A percentile compares a stretch with the other conserved stretches of the same genome.
Evolutionary conservation across 2,888 invertebrate species (phyloP).

Genomic region (Drosophila neutralis): DNA sequence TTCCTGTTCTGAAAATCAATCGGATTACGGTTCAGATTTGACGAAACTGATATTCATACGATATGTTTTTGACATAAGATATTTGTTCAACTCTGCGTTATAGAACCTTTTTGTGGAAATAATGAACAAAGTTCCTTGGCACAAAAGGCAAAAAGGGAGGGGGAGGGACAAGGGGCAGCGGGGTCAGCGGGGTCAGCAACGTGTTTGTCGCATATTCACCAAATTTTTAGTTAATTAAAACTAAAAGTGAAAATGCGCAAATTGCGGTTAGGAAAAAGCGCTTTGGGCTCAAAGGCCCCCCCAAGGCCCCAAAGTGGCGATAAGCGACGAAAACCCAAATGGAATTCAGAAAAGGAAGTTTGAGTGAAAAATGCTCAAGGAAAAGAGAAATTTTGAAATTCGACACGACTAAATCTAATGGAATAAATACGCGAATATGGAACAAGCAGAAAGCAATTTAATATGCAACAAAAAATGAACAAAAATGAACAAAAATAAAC

Average conservation of each 20-base stretch:
- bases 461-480: constrained; percentile 55
- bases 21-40: neutral
- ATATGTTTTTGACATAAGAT: neutral
- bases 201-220: constrained; percentile 36
- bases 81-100: neutral
- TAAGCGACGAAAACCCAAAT: constrained; percentile 33
- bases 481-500: constrained; percentile 25
- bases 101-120: neutral
- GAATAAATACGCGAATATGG: constrained; percentile 37
- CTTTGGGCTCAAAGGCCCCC: constrained; percentile 34
- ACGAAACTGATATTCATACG: neutral
- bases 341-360: constrained; percentile 33
- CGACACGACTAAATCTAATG: constrained; percentile 15
- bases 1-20: neutral
- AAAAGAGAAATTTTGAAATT: constrained; percentile 43
- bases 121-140: neutral
- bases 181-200: too few species aligned
- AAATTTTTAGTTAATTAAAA: constrained; percentile 76
- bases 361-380: constrained; percentile 5
- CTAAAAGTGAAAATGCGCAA: constrained; percentile 78
- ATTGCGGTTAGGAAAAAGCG: constrained; percentile 74
- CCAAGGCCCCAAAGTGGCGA: constrained; percentile 32
- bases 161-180: neutral
- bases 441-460: constrained; percentile 55
- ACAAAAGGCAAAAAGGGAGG: constrained; percentile 31